phyloP scores from a whole-genome alignment of 2,113 vertebrate species.

The Solea solea region DNA sequence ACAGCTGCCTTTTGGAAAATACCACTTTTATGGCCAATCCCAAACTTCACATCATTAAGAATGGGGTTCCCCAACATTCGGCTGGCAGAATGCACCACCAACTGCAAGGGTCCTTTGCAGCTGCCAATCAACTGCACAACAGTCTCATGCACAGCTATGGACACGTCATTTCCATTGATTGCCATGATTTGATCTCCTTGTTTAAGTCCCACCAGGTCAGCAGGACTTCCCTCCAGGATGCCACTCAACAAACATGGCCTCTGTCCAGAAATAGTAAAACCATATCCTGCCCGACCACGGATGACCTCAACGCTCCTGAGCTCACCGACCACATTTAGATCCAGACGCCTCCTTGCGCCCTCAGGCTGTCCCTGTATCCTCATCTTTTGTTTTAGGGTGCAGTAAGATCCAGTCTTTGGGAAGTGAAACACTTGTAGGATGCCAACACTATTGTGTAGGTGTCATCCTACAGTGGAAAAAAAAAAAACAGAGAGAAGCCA shows the following conservation, averaged over 20 bases:
- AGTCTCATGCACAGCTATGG: conserved; percentile 86
- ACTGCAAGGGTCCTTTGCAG: conserved; percentile 86
- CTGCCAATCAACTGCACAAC: conserved; percentile 93
- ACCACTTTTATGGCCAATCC: conserved; percentile 76
- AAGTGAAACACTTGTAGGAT: conserved; percentile 49
- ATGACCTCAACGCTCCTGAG: conserved; percentile 88
- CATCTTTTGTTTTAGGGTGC: conserved; percentile 75
- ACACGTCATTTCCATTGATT: conserved; percentile 89
- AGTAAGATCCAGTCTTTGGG: conserved; percentile 31
- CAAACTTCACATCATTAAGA: conserved; percentile 87
- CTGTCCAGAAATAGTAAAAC: conserved; percentile 94
- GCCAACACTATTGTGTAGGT: conserved; percentile 61
- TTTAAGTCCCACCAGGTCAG: conserved; percentile 89
- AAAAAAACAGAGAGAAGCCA: neutral
- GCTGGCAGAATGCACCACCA: conserved; percentile 84
- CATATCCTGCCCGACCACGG: conserved; percentile 90
- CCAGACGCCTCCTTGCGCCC: conserved; percentile 79
- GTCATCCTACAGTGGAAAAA: conserved; percentile 56
- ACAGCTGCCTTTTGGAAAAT: conserved; percentile 86
- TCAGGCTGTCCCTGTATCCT: conserved; percentile 86
- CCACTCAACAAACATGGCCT: conserved; percentile 90
- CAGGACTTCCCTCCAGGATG: conserved; percentile 92
- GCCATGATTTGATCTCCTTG: conserved; percentile 90
- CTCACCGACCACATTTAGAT: conserved; percentile 72
- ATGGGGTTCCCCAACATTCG: conserved; percentile 80